phyloP scores from a whole-genome alignment of 2,797 vertebrate genomes.

The Scleropages formosus region DNA sequence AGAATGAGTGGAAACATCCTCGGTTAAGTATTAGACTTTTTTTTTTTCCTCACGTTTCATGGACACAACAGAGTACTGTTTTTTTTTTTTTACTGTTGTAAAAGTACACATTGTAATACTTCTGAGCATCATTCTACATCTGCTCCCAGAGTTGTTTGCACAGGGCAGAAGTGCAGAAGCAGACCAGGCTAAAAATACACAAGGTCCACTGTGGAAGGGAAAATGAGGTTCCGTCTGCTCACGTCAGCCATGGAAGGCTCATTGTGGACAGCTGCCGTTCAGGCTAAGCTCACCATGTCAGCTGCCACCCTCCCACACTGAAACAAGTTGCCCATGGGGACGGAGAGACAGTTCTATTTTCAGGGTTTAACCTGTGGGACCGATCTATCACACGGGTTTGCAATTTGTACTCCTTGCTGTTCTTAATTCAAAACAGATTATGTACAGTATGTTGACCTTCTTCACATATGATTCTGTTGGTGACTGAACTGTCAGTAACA shows the following conservation, averaged over 20 bases:
- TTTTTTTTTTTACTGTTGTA: too few relatives aligned
- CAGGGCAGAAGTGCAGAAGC: slow-evolving; percentile 2
- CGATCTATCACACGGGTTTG: too few relatives aligned
- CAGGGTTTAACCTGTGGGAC: background rate
- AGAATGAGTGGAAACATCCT: too few relatives aligned
- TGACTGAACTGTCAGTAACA: background rate
- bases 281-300: background rate
- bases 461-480: background rate
- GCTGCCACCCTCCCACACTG: slow-evolving; percentile 4
- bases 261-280: slow-evolving; percentile 20
- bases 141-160: slow-evolving; percentile 5
- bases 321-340: background rate
- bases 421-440: background rate
- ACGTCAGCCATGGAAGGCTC: background rate
- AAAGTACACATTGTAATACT: background rate
- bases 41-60: too few relatives aligned
- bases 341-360: background rate
- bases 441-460: background rate
- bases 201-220: slow-evolving; percentile 3
- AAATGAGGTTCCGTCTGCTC: slow-evolving; percentile 21
- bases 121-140: background rate
- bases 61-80: too few relatives aligned
- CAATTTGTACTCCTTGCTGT: too few relatives aligned
- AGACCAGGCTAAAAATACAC: slow-evolving; percentile 19
- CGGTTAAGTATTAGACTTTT: too few relatives aligned